Evolutionary conservation across 2,797 vertebrate genomes (phyloP), one percentile per base, ranked within the genome.

Genomic region (Malacoctenus gilli): DNA sequence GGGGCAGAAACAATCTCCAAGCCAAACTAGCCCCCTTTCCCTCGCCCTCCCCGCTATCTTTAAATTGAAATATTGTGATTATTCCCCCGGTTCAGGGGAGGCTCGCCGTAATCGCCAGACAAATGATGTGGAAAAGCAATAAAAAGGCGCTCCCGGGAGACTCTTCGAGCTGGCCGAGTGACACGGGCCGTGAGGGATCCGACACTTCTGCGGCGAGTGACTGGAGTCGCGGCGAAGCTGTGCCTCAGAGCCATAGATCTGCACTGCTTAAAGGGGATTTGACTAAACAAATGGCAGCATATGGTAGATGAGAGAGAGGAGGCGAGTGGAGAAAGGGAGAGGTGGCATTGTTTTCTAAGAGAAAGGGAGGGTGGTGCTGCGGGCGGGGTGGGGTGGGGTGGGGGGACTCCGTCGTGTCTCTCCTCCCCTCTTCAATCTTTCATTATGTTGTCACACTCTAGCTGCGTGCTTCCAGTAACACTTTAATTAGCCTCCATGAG

Each of bases 221-320:
- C 76, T 66, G 44, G 54, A 68, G 74, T 59, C 49, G 76, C 47
- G 52, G 74, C 50, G 40, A 72, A 66, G 68, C 75, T 50, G 64
- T 55, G 83, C 80, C 76, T 85, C 72, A 75, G 67, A 85, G 86
- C 73, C 80, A 73, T 68, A 77, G 85, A 86, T 84, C 83, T 75
- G 85, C 68, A 44, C 66, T 69, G 84, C 83, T 88, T 90, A 79
- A 91, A 89, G 80, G 85, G 85, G 86, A 89, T 90, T 92, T 87
- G 87, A 89, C 86, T 78, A 90, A 92, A 91, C 91, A 92, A 93
- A 91, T 88, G 86, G 89, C 89, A 92, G 88, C 92, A 92, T 93
- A 93, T 93, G 92, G 91, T 88, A 91, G 90, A 92, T 90, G 90
- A 88, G 88, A 87, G 82, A 76, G 76, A 63, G 55, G 68, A 59